These are phyloP conservation scores for Drosophila subquinaria DNA, from an alignment of 2,888 invertebrate species.

Conservation along the genomic window DNA sequence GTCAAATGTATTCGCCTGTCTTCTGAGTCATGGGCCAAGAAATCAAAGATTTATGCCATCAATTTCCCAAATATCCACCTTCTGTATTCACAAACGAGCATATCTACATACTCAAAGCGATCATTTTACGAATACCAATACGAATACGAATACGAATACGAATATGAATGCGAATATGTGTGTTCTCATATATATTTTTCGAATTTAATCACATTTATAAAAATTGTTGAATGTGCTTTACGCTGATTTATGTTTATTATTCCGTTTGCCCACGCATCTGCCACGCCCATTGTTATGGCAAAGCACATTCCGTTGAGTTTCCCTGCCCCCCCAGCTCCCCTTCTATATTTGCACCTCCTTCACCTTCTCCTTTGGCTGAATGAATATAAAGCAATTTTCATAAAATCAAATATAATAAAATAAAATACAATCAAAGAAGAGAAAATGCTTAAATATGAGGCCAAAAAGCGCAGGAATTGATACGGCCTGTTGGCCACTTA, in stretches of 20 bases:
- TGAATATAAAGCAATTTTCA: slow-evolving; percentile 55
- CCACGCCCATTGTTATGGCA: slow-evolving; percentile 45
- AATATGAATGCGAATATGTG: slow-evolving; percentile 9
- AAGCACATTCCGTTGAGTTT: slow-evolving; percentile 33
- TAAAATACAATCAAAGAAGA: slow-evolving; percentile 57
- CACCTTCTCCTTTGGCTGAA: slow-evolving; percentile 17
- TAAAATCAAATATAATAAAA: slow-evolving; percentile 73
- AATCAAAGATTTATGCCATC: slow-evolving; percentile 41
- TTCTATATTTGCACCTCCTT: too few relatives aligned
- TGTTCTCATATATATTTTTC: slow-evolving; percentile 12
- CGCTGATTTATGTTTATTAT: slow-evolving; percentile 74
- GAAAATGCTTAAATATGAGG: slow-evolving; percentile 61
- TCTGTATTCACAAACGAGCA: background rate
- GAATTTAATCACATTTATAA: slow-evolving; percentile 63
- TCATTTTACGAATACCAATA: slow-evolving; percentile 19
- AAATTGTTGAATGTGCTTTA: slow-evolving; percentile 71
- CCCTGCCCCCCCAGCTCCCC: background rate
- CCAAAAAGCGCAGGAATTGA: slow-evolving; percentile 72
- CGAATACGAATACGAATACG: slow-evolving; percentile 2
- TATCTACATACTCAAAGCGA: background rate
- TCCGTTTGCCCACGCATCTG: slow-evolving; percentile 48
- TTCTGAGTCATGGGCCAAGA: slow-evolving; percentile 22
- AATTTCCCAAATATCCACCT: slow-evolving; percentile 10
- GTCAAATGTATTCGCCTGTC: background rate
- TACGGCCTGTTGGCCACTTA: slow-evolving; percentile 76